Percentiles rank a stretch among this genome's conserved stretches.
Evolutionary conservation across 2,113 vertebrate genomes (phyloP).

Genomic region (Prunella fulvescens): DNA sequence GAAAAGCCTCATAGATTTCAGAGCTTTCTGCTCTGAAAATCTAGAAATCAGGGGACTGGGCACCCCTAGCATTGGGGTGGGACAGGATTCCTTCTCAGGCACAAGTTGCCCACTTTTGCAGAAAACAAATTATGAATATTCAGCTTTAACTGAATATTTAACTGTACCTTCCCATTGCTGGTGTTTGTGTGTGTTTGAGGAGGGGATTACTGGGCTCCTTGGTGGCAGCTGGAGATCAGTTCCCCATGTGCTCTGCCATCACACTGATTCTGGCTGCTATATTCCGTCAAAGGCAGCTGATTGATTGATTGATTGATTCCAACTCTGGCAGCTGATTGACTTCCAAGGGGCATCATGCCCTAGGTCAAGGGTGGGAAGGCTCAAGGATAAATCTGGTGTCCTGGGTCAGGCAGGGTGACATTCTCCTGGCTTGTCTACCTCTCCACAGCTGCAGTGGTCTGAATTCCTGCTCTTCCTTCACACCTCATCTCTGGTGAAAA

Average conservation of each 20-base stretch:
- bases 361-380: neutral
- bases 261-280: neutral
- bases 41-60: neutral
- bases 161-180: neutral
- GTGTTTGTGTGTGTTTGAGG: neutral
- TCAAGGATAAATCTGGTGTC: neutral
- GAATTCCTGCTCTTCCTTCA: neutral
- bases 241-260: neutral
- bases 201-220: neutral
- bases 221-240: neutral
- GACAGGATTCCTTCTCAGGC: neutral
- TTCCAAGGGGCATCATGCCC: neutral
- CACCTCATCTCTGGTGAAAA: neutral
- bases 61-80: neutral
- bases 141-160: neutral
- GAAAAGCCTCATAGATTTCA: neutral
- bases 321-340: neutral
- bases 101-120: neutral
- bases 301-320: neutral
- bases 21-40: neutral
- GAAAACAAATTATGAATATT: neutral
- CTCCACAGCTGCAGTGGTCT: neutral
- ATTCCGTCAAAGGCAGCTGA: neutral
- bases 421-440: fast-evolving
- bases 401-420: neutral